Conservation (phyloP, 2,888 invertebrate species). For the Bellardia pandia region DNA sequence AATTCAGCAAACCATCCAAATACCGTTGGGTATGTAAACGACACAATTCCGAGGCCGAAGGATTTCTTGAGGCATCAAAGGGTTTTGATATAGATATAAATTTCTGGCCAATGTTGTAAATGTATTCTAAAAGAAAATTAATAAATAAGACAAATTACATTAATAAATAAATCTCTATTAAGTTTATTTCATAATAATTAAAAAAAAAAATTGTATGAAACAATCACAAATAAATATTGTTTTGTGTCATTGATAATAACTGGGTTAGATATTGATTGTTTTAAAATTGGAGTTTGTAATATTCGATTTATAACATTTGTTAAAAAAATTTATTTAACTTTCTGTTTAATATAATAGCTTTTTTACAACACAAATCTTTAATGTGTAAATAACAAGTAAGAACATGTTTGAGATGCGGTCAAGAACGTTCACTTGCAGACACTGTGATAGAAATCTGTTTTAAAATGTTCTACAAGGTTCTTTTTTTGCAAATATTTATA, state of each 20-base stretch:
- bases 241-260: conserved; percentile 31
- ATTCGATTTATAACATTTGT: not conserved
- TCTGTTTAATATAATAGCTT: not conserved
- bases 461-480: not conserved
- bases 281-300: conserved; percentile 22
- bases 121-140: conserved; percentile 78
- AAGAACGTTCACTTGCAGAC: conserved; percentile 45
- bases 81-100: conserved; percentile 80
- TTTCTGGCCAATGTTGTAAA: conserved; percentile 80
- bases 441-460: not conserved
- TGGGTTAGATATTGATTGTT: not conserved
- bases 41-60: conserved; percentile 79
- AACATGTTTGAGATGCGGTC: conserved; percentile 42
- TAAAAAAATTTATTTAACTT: conserved; percentile 18
- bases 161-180: conserved; percentile 2
- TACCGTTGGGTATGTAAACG: conserved; percentile 80
- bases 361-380: not conserved
- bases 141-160: conserved; percentile 29
- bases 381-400: conserved; percentile 41
- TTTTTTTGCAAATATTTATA: not conserved
- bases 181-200: too few species aligned
- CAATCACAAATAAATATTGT: conserved; percentile 14
- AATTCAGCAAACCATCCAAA: conserved; percentile 80
- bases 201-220: not conserved
- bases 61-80: conserved; percentile 81